Conservation (phyloP, 2,113 vertebrate species). For the Triplophysa dalaica region DNA sequence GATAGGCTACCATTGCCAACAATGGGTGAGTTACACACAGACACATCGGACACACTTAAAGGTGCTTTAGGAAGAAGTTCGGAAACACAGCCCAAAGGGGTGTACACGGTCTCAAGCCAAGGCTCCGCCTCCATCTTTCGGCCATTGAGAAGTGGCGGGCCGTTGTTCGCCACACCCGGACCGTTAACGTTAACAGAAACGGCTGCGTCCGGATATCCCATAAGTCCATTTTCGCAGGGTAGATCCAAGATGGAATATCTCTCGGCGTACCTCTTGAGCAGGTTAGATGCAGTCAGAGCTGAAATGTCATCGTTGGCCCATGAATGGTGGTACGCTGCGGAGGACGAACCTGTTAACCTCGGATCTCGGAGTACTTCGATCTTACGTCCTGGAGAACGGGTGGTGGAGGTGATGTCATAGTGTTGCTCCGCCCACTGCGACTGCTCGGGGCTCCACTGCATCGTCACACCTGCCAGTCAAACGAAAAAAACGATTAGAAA, state of each 20-base stretch:
- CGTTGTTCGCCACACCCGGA: slow-evolving; percentile 64
- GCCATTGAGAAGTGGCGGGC: slow-evolving; percentile 82
- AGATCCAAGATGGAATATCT: slow-evolving; percentile 97
- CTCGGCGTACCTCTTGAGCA: slow-evolving; percentile 97
- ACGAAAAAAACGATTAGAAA: neutral
- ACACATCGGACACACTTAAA: slow-evolving; percentile 87
- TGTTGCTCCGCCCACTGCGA: slow-evolving; percentile 99
- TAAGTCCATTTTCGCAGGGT: slow-evolving; percentile 79
- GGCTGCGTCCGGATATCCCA: slow-evolving; percentile 83
- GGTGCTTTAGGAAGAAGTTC: slow-evolving; percentile 77
- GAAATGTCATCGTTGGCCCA: slow-evolving; percentile 99
- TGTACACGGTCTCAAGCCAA: slow-evolving; percentile 93
- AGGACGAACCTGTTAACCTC: slow-evolving; percentile 84
- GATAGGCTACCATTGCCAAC: slow-evolving; percentile 88
- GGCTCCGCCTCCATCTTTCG: slow-evolving; percentile 90
- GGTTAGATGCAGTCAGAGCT: slow-evolving; percentile 95
- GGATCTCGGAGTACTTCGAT: slow-evolving; percentile 89
- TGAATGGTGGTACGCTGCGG: slow-evolving; percentile 88
- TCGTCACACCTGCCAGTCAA: slow-evolving; percentile 87
- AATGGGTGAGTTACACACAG: slow-evolving; percentile 93
- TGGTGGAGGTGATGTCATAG: slow-evolving; percentile 97
- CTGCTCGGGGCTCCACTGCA: slow-evolving; percentile 99
- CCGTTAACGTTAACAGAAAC: slow-evolving; percentile 41
- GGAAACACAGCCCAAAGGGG: slow-evolving; percentile 91
- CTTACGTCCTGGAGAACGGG: slow-evolving; percentile 95